Base-by-base conservation (phyloP, 2,113 vertebrate genomes). In the Tapirus terrestris region DNA sequence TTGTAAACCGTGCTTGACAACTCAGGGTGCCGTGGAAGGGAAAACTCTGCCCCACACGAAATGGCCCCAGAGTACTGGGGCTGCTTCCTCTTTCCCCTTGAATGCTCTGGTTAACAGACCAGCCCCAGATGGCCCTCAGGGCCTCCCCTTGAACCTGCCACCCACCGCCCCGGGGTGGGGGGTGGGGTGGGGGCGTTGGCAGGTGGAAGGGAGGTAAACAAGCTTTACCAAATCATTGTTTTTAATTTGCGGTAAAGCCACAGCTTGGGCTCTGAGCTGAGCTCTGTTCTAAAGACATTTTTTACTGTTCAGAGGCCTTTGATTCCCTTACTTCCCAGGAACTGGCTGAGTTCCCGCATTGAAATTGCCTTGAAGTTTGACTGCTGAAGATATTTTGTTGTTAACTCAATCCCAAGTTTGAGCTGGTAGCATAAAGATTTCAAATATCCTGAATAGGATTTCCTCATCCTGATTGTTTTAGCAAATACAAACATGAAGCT, bases 311-410 rank as follows among this genome's bases (percentile, higher is more conserved):
- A 61, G 79, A 94, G 79, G 82, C 73, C 90, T 97, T 94, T 96
- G 97, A 98, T 96, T 70, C 68, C 81, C 75, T 83, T 58, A 18
- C 82, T 79, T 91, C 91, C 68, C 79, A 25, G 39, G 63, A 86
- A 36, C 81, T 96, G 95, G 96, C 96, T 79, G 58, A 67, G 87
- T 92, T 96, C 95, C 94, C 33, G 0, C 72, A 21, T 18, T 73
- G 60, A 83, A 68, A 51, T 72, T 68, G 75, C 96, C 96, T 97
- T 97, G 94, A 96, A 96, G 93, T 85, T 82, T 89, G 84, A 80
- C 80, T 76, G 72, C 81, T 70, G 63, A 29, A 68, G 61, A 67
- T 85, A 14, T 91, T 60, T 68, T 68, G 53, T 88, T 87, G 61
- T 80, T 85, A 76, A 87, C 10, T 73, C 85, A 20, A 23, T 93